These are phyloP conservation scores for Excalfactoria chinensis DNA, from an alignment of 2,113 vertebrate species.

Conservation along the genomic window DNA sequence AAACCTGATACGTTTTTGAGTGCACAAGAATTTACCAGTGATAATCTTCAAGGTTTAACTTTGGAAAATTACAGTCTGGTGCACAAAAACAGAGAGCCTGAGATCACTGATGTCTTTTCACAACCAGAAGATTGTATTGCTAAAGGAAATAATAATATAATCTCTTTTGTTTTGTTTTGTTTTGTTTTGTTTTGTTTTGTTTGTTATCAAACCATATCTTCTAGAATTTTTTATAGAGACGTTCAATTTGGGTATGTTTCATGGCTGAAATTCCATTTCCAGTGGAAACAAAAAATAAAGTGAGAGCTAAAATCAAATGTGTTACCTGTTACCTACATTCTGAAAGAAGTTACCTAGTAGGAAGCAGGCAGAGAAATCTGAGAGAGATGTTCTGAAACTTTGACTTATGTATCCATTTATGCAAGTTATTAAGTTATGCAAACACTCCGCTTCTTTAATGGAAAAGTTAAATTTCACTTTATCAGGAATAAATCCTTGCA, in stretches of 20 bases:
- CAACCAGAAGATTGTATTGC: not conserved
- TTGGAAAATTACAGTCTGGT: not conserved
- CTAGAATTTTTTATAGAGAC: not conserved
- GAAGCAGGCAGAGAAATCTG: not conserved
- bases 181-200: too few species aligned
- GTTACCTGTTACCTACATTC: accelerated
- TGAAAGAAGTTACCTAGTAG: not conserved
- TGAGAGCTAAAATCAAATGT: not conserved
- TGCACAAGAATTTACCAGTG: not conserved
- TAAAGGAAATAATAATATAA: not conserved
- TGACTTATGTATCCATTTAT: not conserved
- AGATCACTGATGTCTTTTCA: not conserved
- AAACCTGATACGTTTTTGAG: not conserved
- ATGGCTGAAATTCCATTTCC: not conserved
- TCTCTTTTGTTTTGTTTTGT: too few species aligned
- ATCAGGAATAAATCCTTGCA: not conserved
- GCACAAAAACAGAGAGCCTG: not conserved
- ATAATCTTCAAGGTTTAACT: not conserved
- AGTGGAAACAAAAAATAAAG: not conserved
- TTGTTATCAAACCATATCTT: not conserved
- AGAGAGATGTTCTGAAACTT: not conserved
- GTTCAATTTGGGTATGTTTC: not conserved
- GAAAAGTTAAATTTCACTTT: not conserved
- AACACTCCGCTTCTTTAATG: not conserved
- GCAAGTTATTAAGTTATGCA: not conserved